Evolutionary conservation across 2,888 invertebrate species (phyloP), one percentile per base, ranked within the genome.

Genomic region (Yponomeuta cagnagella): DNA sequence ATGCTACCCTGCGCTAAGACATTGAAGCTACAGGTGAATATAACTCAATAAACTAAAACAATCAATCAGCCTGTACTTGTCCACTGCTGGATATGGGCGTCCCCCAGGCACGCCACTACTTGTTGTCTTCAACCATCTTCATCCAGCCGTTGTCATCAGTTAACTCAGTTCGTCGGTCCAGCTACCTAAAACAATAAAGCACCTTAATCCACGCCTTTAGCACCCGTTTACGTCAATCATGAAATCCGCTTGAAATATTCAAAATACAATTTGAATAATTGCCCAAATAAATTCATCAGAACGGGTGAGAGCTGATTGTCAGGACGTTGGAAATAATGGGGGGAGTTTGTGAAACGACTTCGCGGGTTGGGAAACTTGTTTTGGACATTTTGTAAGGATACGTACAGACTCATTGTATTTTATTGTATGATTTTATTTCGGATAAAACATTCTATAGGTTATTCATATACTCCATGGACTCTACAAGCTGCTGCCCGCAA

Each of bases 201-300:
- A 58, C 3, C 15, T 12, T 58, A 12, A 12, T 58, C 52, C 15
- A 58, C 52, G 15, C 52, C 52, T 12, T 58, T 58, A 58, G 15
- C 12, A 15, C 52, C 12, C 52, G 52, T 58, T 58, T 4, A 58
- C 15, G 52, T 58, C 52, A 58, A 58, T 58, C 52, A 58, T 15
- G 15, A 58, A 58, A 58, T 58, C 52, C 15, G 52, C 15, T 58
- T 8, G 12, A 58, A 58, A 58, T 58, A 58, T 58, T 58, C 52
- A 58, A 58, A 65, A 65, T 12, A 65, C 65, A 65, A 65, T 65
- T 65, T 65, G 65, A 65, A 65, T 65, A 65, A 65, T 65, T 65
- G 65, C 65, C 31, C 31, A 65, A 65, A 65, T 65, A 31, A 30
- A 65, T 65, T 65, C 65, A 65, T 65, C 65, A 65, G 65, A 33